Percentiles rank a stretch among this genome's conserved stretches.
Evolutionary conservation across 2,888 invertebrate genomes (phyloP).

Genomic region (Nephrotoma guestfalica): DNA sequence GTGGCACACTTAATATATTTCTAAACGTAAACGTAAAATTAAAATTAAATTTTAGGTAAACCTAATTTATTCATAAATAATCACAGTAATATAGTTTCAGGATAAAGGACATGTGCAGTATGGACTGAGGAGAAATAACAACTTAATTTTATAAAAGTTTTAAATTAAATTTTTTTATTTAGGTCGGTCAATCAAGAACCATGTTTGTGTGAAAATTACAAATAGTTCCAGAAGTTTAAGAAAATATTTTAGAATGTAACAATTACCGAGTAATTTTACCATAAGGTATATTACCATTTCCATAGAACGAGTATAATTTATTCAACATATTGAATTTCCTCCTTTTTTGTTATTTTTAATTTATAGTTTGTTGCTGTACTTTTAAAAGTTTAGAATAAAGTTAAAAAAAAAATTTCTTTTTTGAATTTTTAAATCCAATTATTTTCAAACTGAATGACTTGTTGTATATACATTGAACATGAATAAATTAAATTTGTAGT

Average conservation of each 20-base stretch:
- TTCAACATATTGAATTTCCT: not conserved
- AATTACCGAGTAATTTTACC: too few relatives aligned
- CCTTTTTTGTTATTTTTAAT: not conserved
- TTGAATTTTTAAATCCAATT: not conserved
- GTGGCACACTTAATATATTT: too few relatives aligned
- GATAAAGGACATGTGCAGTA: too few relatives aligned
- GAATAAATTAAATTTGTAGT: not conserved
- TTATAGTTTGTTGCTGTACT: not conserved
- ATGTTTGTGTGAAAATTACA: too few relatives aligned
- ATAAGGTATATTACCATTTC: too few relatives aligned
- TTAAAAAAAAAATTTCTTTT: not conserved
- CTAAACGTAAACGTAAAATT: too few relatives aligned
- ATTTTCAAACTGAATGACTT: not conserved
- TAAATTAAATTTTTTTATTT: not conserved
- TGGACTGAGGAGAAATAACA: not conserved
- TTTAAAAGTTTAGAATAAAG: not conserved
- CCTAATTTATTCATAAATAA: too few relatives aligned
- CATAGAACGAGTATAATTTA: not conserved
- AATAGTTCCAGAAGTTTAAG: too few relatives aligned
- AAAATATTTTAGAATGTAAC: too few relatives aligned
- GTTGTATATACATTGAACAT: not conserved
- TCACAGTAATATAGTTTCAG: too few relatives aligned
- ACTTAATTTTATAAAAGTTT: not conserved
- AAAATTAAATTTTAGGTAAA: too few relatives aligned
- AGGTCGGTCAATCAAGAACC: too few relatives aligned